Conservation (phyloP, 2,797 vertebrate genomes). For the Acanthiza pusilla region DNA sequence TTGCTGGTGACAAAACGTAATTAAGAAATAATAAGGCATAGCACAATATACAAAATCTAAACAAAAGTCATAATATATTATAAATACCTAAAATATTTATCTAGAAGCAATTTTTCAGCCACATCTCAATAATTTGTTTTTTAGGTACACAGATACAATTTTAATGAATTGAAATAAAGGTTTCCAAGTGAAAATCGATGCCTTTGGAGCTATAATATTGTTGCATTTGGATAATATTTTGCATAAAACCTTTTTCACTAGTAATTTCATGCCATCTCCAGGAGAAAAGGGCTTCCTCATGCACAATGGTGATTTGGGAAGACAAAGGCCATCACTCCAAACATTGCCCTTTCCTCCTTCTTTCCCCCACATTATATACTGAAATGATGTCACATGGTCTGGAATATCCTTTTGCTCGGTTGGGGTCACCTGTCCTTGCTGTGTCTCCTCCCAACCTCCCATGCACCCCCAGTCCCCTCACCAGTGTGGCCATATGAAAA, state of each 20-base stretch:
- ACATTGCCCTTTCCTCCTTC: background rate
- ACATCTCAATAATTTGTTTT: background rate
- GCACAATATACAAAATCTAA: background rate
- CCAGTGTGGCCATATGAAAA: rapidly evolving
- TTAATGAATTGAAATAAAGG: background rate
- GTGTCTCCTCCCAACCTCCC: background rate
- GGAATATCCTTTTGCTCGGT: background rate
- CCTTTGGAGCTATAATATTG: background rate
- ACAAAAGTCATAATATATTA: background rate
- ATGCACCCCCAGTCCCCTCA: background rate
- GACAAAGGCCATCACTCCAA: background rate
- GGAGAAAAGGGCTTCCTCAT: background rate
- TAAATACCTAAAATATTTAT: background rate
- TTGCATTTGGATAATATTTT: background rate
- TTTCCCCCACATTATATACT: background rate
- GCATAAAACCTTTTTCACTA: background rate
- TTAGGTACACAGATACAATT: background rate
- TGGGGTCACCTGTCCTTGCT: background rate
- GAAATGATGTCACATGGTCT: background rate
- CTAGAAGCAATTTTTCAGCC: background rate
- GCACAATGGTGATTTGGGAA: background rate
- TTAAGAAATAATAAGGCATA: background rate
- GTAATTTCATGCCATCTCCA: background rate
- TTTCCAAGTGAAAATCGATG: background rate
- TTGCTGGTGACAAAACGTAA: background rate